phyloP scores from a whole-genome alignment of 2,888 invertebrate species.

The Drosophila merina region DNA sequence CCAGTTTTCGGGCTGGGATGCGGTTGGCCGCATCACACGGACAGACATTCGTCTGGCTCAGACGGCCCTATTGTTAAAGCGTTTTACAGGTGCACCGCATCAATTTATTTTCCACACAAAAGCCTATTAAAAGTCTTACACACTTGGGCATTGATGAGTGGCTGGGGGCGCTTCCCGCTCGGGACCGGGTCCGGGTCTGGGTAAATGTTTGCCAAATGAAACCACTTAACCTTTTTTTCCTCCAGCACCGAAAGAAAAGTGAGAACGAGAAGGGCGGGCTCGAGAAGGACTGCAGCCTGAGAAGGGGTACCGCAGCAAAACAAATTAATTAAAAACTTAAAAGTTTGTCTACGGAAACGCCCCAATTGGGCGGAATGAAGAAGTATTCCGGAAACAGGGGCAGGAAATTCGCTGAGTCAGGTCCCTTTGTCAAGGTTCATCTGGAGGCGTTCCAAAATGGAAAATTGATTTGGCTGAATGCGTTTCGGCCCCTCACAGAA shows the following conservation, averaged over 20 bases:
- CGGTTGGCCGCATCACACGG: constrained; percentile 63
- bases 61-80: constrained; percentile 51
- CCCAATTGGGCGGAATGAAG: constrained; percentile 18
- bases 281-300: constrained; percentile 22
- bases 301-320: constrained; percentile 59
- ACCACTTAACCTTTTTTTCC: constrained; percentile 75
- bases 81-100: constrained; percentile 78
- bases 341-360: constrained; percentile 50
- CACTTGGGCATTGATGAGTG: constrained; percentile 59
- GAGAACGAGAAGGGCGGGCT: constrained; percentile 33
- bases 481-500: not conserved
- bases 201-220: constrained; percentile 78
- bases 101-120: constrained; percentile 80
- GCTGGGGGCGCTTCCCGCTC: constrained; percentile 16
- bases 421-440: constrained; percentile 21
- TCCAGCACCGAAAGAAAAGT: constrained; percentile 55
- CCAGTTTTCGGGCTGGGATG: constrained; percentile 55
- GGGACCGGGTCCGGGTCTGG: constrained; percentile 40
- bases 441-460: not conserved
- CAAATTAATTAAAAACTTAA: constrained; percentile 78
- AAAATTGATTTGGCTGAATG: constrained; percentile 18
- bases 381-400: not conserved
- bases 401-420: constrained; percentile 19
- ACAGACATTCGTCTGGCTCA: constrained; percentile 46
- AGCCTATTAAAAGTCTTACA: constrained; percentile 75